Evolutionary conservation across 2,797 vertebrate genomes (phyloP), one percentile per base, ranked within the genome.

Genomic region (Delichon dasypus): DNA sequence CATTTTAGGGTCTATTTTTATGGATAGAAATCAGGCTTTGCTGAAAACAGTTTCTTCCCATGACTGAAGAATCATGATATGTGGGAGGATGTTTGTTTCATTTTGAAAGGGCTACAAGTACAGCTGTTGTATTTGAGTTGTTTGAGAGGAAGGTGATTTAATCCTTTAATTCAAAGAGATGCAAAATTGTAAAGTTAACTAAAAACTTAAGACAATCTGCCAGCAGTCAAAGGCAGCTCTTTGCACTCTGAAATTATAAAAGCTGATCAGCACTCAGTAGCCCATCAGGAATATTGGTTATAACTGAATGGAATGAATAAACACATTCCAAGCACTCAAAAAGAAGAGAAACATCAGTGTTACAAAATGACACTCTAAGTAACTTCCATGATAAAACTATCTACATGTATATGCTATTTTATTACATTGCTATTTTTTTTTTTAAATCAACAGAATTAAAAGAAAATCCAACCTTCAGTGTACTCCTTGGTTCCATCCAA

Each of bases 401-500:
- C 17, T 68, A 60, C 11, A 5, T 36, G 6, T 74, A 55, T 10
- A 4, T 55, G 27, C 36, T 77, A 68, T 29, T 57, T 91, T 16
- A 77, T 64, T 76, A 58, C 27, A 65, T 7, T 58, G 20, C 48
- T 22, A 23, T 32, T 89, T 47, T 84, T 84, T 62, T 13, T 47
- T 27, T 38, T 36, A 38, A 38, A 85, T 51, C 13, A 64, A 25
- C 15, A 85, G 16, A 81, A 92, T 61, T n/a, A 32, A 89, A 95
- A 85, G 29, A 93, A 32, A 88, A 65, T 76, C 97, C 57, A 77
- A 99, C 99, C 99, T 99, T 99, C 99, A 32, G 99, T 99, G 83
- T 99, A 99, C 94, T 99, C 99, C 96, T 99, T 99, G 74, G 99
- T 99, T 77, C 99, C 99, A 95, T 99, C 99, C 53, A 99, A 97